A percentile compares a stretch with the other conserved stretches of the same genome.
phyloP scores from a whole-genome alignment of 2,797 vertebrate genomes.

The Fundulus diaphanus region DNA sequence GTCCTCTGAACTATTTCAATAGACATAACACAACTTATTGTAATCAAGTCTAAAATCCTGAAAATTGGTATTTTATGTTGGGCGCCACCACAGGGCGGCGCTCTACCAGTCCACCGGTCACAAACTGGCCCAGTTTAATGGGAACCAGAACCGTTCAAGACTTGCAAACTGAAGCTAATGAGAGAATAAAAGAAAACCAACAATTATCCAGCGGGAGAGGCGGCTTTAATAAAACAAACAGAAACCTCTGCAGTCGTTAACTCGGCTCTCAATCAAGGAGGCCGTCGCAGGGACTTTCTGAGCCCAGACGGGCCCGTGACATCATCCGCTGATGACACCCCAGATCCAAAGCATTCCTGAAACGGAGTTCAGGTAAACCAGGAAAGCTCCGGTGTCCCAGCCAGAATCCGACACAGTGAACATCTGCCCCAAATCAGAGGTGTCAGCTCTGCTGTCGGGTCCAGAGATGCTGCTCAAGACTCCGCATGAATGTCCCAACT shows the following conservation, averaged over 20 bases:
- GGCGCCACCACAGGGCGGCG: slow-evolving; percentile 64
- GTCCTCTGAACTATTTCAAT: not conserved
- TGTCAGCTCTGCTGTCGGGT: slow-evolving; percentile 45
- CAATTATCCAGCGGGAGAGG: not conserved
- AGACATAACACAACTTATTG: not conserved
- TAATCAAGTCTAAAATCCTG: not conserved
- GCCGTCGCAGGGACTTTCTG: slow-evolving; percentile 31
- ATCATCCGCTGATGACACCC: slow-evolving; percentile 53
- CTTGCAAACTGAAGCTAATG: slow-evolving; percentile 14
- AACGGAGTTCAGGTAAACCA: slow-evolving; percentile 64
- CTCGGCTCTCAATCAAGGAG: slow-evolving; percentile 16
- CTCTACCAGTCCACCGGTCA: slow-evolving; percentile 13
- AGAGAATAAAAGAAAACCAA: slow-evolving; percentile 26
- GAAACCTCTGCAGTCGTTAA: not conserved
- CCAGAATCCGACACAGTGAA: slow-evolving; percentile 52
- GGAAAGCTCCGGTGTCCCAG: slow-evolving; percentile 75
- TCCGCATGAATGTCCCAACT: slow-evolving; percentile 57
- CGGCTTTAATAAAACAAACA: slow-evolving; percentile 15
- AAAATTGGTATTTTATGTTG: not conserved
- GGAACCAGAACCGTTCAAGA: slow-evolving; percentile 27
- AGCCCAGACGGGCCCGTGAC: slow-evolving; percentile 44
- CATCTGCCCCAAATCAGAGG: slow-evolving; percentile 77
- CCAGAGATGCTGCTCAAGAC: slow-evolving; percentile 26
- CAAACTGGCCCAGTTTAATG: slow-evolving; percentile 20
- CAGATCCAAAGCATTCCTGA: slow-evolving; percentile 32